Evolutionary conservation across 2,797 vertebrate genomes (phyloP), one percentile per base, ranked within the genome.

Genomic region (Malacoraja senta): DNA sequence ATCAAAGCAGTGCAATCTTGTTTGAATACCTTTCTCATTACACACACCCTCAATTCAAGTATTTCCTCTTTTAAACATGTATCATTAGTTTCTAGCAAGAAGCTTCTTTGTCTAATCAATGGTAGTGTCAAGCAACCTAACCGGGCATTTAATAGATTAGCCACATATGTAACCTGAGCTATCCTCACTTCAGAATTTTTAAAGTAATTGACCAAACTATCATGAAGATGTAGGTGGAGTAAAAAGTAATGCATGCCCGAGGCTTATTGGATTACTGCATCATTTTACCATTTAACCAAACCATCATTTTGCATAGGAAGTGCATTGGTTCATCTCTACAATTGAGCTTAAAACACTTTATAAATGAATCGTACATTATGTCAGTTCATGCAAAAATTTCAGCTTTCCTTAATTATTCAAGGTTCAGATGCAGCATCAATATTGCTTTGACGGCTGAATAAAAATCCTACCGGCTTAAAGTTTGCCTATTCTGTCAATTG

Each of bases 201-300:
- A n/a, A 86, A 86, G 65, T 63, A 61, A 26, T 83, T 58, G 24
- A 83, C 53, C 80, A 83, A 84, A n/a, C 53, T 86, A 63, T 63
- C 26, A 29, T 86, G 29, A 86, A n/a, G 53, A 63, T 58, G 61
- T 13, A 8, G 1, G 58, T 24, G 26, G 58, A 1, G 53, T n/a
- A 68, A 68, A 68, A 68, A 3, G 10, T 63, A 26, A 86, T 86
- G 9, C 13, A 86, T 17, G 3, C 83, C 61, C n/a, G 58, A 4
- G 12, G 58, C 53, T 63, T 29, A 29, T 58, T 63, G 38, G 19
- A 17, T 13, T 26, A 53, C n/a, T n/a, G 53, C n/a, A 58, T 13
- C 26, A 2, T 83, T n/a, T 86, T n/a, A 63, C 13, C 63, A 68
- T 68, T 65, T 84, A 61, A 53, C 21, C 8, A 21, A 29, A 29